Evolutionary conservation across 2,113 vertebrate genomes (phyloP), one percentile per base, ranked within the genome.

Genomic region (Seriola quinqueradiata): DNA sequence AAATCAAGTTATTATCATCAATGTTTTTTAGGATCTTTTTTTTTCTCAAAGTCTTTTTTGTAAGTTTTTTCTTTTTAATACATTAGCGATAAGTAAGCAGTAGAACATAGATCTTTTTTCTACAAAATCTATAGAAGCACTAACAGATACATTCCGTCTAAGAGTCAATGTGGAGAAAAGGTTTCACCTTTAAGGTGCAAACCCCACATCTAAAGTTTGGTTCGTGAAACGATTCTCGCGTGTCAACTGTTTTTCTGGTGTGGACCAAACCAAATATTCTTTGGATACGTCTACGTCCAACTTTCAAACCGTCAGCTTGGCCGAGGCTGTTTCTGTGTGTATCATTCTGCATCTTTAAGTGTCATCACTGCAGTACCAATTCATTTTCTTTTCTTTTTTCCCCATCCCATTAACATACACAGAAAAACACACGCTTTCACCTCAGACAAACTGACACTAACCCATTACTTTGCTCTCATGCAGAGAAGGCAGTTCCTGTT

Each of bases 81-180:
- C 95, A 95, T 96, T 92, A 96, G 94, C 94, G 88, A 95, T 96
- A 95, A 95, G 94, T 95, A 95, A 95, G 94, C 95, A 95, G 93
- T 93, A 94, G 94, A 95, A 96, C 95, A 96, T 95, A 96, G 94
- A 96, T 96, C 87, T 95, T 95, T 92, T 94, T 92, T 89, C 95
- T 96, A 96, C 95, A 96, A 96, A 96, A 96, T 95, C 95, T 95
- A 95, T 95, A 95, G 95, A 95, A 95, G 94, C 95, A 95, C 95
- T 95, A 95, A 95, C 94, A 94, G 95, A 94, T 95, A 95, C 95
- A 96, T 96, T 96, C 95, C 93, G 93, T 95, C 95, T 96, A 95
- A 95, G 95, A 92, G 92, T 95, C 94, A 85, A 94, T 89, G 92
- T 92, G 90, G 92, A 92, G 90, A 86, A 77, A 86, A 84, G 90